Conservation (phyloP, 2,113 vertebrate species). For the Columba livia region DNA sequence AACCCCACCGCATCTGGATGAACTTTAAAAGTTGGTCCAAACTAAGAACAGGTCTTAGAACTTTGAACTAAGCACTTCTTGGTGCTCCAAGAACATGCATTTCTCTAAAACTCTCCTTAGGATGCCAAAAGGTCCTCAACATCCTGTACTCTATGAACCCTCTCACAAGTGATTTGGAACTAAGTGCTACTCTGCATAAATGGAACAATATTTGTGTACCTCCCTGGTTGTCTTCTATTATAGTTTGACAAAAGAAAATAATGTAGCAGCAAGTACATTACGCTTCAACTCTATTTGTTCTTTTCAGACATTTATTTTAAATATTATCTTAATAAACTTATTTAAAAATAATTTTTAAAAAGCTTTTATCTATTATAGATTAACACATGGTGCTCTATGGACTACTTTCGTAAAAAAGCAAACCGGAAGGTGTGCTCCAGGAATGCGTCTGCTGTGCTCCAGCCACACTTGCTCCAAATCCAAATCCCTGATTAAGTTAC, state of each 20-base stretch:
- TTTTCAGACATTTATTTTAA: background rate
- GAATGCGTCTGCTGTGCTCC: background rate
- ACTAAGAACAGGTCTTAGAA: background rate
- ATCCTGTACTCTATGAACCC: background rate
- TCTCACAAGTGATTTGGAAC: background rate
- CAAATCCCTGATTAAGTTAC: background rate
- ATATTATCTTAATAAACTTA: background rate
- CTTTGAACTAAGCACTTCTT: background rate
- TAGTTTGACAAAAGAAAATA: background rate
- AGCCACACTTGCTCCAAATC: background rate
- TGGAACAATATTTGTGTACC: background rate
- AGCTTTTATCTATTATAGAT: background rate
- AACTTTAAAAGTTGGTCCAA: background rate
- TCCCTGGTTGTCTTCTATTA: background rate
- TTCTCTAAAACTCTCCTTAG: background rate
- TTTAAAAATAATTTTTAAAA: background rate
- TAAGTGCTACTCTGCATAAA: background rate
- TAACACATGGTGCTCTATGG: fast-evolving
- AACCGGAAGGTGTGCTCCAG: background rate
- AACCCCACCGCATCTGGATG: background rate
- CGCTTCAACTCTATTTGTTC: background rate
- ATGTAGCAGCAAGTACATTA: background rate
- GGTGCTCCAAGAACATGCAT: background rate
- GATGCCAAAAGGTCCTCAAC: background rate
- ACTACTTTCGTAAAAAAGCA: fast-evolving